phyloP scores from a whole-genome alignment of 2,797 vertebrate species.

The Coluber constrictor region DNA sequence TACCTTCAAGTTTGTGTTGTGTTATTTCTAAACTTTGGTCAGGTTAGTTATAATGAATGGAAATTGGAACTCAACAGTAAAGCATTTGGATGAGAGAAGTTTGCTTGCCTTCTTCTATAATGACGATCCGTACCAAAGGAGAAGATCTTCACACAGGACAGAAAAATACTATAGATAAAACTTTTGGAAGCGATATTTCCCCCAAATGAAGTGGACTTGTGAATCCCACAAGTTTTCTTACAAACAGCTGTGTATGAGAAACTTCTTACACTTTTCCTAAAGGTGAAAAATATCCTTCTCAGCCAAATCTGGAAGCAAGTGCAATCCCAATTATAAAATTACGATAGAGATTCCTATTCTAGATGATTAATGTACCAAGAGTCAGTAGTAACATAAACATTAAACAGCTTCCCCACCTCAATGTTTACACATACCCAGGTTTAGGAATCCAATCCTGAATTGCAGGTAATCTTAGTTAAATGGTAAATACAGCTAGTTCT shows the following conservation, averaged over 20 bases:
- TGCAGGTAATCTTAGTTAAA: not conserved
- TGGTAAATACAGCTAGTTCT: not conserved
- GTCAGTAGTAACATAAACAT: conserved; percentile 17
- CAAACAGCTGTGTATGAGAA: not conserved
- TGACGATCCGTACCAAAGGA: not conserved
- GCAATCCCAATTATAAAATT: conserved; percentile 8
- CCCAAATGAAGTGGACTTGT: not conserved
- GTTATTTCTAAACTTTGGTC: not conserved
- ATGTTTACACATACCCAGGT: conserved; percentile 6
- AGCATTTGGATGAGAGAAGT: not conserved
- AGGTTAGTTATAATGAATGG: not conserved
- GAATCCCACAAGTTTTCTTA: not conserved
- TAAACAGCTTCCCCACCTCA: not conserved
- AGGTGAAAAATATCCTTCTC: conserved; percentile 1
- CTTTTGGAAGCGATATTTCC: not conserved
- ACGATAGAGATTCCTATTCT: conserved; percentile 4
- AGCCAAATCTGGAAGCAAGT: not conserved
- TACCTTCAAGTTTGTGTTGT: not conserved
- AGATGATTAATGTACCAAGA: not conserved
- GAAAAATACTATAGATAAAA: not conserved
- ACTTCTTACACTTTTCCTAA: not conserved
- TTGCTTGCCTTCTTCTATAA: not conserved
- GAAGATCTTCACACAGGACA: not conserved
- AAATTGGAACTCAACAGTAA: not conserved
- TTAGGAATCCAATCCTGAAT: not conserved